Base-by-base conservation (phyloP, 1,140 invertebrate species). In the Zaprionus capensis region DNA sequence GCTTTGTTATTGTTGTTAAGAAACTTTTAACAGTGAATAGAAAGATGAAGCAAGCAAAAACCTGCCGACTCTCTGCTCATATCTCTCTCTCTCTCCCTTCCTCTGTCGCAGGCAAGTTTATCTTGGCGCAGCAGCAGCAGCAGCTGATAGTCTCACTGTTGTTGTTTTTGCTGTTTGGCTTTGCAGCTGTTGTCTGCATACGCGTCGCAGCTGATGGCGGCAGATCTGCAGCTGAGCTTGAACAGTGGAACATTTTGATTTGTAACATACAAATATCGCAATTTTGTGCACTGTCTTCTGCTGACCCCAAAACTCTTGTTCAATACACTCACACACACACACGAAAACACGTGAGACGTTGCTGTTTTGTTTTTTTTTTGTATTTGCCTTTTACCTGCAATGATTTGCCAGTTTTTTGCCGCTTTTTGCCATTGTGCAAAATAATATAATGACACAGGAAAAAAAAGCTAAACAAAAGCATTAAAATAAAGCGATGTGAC, bases 1-100 rank as follows among this genome's bases (percentile, higher is more conserved):
- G 11, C 46, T 46, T 57, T 65, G 55, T 65, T 65, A 28, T 76
- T 76, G 61, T 64, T 65, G 51, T 66, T 49, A 71, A 62, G 46
- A 76, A 72, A 67, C 36, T 66, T 57, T 72, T 62, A 76, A 76
- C 74, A 76, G 67, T 76, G 62, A 66, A 76, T 51, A 49, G 59
- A 58, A 20, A 71, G 20, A 65, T 36, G 62, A 58, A 49, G 58
- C 12, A 55, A 55, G 71, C 31, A 22, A 59, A 20, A 17, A 59
- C 14, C 26, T 15, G 36, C 26, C 38, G 22, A 26, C 31, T 11
- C n/a, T 14, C 38, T 46, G 38, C 41, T 31, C 41, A 2, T 14
- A 44, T 53, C 20, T 31, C 44, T 28, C 55, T 53, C 34, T 1
- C 11, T 41, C 22, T 38, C 41, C 57, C 20, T 24, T 17, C 28